A percentile compares a stretch with the other conserved stretches of the same genome.
phyloP scores from a whole-genome alignment of 2,888 invertebrate genomes.

The Drosophila atroscutellata region DNA sequence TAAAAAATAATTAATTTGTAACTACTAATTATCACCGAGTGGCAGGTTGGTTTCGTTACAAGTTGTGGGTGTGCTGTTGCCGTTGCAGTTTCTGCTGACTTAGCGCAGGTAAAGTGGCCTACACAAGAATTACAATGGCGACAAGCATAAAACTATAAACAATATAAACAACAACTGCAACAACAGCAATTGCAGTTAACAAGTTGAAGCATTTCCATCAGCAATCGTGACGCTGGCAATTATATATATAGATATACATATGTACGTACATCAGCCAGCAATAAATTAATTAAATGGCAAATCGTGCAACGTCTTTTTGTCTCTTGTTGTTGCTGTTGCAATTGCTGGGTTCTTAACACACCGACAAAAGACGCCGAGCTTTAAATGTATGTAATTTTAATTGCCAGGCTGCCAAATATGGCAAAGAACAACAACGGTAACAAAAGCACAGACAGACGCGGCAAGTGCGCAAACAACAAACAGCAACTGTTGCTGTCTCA shows the following conservation, averaged over 20 bases:
- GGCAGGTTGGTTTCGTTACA: slow-evolving; percentile 3
- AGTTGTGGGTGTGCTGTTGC: slow-evolving; percentile 61
- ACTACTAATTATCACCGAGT: slow-evolving; percentile 60
- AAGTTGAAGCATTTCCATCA: slow-evolving; percentile 63
- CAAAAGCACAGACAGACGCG: slow-evolving; percentile 14
- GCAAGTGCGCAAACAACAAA: slow-evolving; percentile 38
- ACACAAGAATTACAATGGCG: slow-evolving; percentile 35
- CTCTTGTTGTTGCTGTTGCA: slow-evolving; percentile 9
- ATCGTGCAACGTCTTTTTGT: slow-evolving; percentile 67
- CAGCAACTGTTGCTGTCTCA: slow-evolving; percentile 36
- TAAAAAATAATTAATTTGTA: slow-evolving; percentile 11
- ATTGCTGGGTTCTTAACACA: slow-evolving; percentile 47
- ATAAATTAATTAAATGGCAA: slow-evolving; percentile 80
- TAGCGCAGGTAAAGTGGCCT: slow-evolving; percentile 46
- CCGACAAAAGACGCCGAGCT: slow-evolving; percentile 74
- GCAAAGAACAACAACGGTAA: slow-evolving; percentile 44
- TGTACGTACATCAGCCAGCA: slow-evolving; percentile 29
- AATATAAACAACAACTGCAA: slow-evolving; percentile 1
- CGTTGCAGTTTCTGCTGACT: slow-evolving; percentile 13
- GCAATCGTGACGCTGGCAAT: slow-evolving; percentile 70
- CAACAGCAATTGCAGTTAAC: slow-evolving; percentile 44
- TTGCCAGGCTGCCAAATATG: slow-evolving; percentile 71
- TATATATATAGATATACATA: slow-evolving; percentile 47
- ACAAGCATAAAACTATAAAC: slow-evolving; percentile 4
- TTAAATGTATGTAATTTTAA: slow-evolving; percentile 79